Evolutionary conservation across 2,113 vertebrate species (phyloP), one percentile per base, ranked within the genome.

Genomic region (Cygnus buccinator): DNA sequence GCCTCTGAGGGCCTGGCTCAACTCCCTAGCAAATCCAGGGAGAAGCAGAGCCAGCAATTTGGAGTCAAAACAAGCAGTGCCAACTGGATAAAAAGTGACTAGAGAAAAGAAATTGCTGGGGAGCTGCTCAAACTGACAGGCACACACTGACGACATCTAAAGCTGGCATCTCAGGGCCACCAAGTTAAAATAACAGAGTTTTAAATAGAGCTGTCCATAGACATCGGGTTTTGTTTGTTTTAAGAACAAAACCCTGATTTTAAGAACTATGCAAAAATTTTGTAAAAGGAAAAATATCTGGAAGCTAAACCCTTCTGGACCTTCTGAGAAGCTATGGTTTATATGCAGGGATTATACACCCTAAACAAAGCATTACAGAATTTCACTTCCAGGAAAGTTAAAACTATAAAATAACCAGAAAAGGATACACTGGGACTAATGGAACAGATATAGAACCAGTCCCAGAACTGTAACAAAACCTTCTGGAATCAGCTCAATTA

Each of bases 121-220:
- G 66, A 66, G 63, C 43, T 35, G 33, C 21, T 68, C 41, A 43
- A 23, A 9, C 22, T 37, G 50, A 63, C 79, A 77, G 63, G 66
- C 35, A 50, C 37, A 39, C 7, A 1, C 22, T 4, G 18, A 29
- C 0, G 1, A n/a, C 7, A 44, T 33, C 72, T 70, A 79, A 85
- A 66, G 55, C 52, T 61, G 39, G 35, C 58, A n/a, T 18, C 54
- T 43, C 81, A 4, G 44, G 66, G 84, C 50, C 75, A 85, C 23
- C 16, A 25, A 22, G 41, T 26, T 4, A 29, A 61, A 50, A 28
- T 26, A 73, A 11, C 0, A 41, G 37, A 4, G 41, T 9, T 33
- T 85, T 11, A 25, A 62, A 46, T 0, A 39, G 48, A 25, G 41
- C 0, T 46, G 50, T 41, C 44, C 37, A 37, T 8, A 62, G 46